Conservation (phyloP, 2,797 vertebrate genomes). For the Aulostomus chinensis region DNA sequence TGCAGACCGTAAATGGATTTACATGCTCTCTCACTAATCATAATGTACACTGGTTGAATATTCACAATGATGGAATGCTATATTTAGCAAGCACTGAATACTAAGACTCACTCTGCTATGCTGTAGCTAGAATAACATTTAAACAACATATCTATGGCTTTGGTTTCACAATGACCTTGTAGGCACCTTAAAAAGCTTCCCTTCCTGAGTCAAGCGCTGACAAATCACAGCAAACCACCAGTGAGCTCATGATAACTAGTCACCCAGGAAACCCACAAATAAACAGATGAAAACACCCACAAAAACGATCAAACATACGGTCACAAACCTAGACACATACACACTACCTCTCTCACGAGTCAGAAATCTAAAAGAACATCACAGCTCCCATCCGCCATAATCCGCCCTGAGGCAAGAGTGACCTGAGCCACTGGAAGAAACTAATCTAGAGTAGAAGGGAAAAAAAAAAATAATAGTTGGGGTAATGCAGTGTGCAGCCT, state of each 20-base stretch:
- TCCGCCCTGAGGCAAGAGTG: constrained; percentile 65
- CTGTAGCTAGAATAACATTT: constrained; percentile 4
- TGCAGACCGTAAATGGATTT: constrained; percentile 51
- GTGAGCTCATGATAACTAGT: background rate
- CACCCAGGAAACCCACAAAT: constrained; percentile 37
- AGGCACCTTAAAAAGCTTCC: too few species aligned
- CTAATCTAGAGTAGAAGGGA: constrained; percentile 54
- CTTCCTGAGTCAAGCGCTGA: constrained; percentile 44
- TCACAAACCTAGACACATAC: constrained; percentile 22
- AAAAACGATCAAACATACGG: constrained; percentile 33
- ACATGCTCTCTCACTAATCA: constrained; percentile 67
- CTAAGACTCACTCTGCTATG: too few species aligned
- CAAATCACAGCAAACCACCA: constrained; percentile 34
- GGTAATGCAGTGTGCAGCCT: constrained; percentile 69
- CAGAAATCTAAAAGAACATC: constrained; percentile 56
- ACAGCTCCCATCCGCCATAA: constrained; percentile 60
- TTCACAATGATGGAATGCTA: constrained; percentile 39
- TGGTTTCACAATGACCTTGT: too few species aligned
- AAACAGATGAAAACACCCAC: constrained; percentile 8
- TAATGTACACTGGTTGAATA: constrained; percentile 37
- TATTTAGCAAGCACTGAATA: constrained; percentile 33
- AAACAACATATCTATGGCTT: constrained; percentile 11
- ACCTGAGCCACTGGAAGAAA: constrained; percentile 70
- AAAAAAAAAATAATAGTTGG: constrained; percentile 46
- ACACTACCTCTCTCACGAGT: constrained; percentile 37